A percentile compares a stretch with the other conserved stretches of the same genome.
These are phyloP conservation scores for Lycopodina hypogea DNA, from an alignment of 37 sponge, comb jelly and placozoan species.

Conservation along the genomic window DNA sequence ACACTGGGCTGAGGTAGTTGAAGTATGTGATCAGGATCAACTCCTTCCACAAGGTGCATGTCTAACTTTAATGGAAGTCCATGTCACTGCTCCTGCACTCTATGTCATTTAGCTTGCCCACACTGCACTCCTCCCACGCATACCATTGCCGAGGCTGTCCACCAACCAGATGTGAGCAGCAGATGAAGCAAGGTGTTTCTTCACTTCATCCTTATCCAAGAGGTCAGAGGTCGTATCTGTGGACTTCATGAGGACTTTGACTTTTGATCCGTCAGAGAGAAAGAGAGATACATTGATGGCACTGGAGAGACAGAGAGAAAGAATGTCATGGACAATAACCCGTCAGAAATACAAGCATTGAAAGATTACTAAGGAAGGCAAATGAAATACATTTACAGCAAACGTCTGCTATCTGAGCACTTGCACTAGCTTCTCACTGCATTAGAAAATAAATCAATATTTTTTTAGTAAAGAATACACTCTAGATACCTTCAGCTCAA, in stretches of 20 bases:
- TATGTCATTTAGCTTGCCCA: too few relatives aligned
- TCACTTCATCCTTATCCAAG: conserved; percentile 42
- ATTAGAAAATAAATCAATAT: too few relatives aligned
- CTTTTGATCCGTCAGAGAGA: conserved; percentile 42
- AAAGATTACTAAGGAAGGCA: too few relatives aligned
- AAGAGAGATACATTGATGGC: conserved; percentile 26
- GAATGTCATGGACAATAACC: neutral
- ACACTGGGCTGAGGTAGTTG: neutral
- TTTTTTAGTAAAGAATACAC: too few relatives aligned
- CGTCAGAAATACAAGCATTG: neutral
- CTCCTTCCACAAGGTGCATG: neutral
- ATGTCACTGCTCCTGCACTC: neutral
- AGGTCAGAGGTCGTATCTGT: conserved; percentile 38
- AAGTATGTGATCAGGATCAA: neutral
- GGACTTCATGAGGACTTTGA: conserved; percentile 17
- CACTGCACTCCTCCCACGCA: too few relatives aligned
- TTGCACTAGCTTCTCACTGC: too few relatives aligned
- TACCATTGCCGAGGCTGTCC: conserved; percentile 51
- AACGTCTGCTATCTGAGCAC: too few relatives aligned
- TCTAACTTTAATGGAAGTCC: too few relatives aligned
- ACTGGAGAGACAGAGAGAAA: neutral
- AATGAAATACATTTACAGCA: too few relatives aligned
- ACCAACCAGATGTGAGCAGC: conserved; percentile 52
- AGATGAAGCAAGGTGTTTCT: conserved; percentile 55
- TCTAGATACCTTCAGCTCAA: too few relatives aligned